These are phyloP conservation scores for Acyrthosiphon pisum DNA, from an alignment of 1,140 invertebrate species.

Conservation along the genomic window DNA sequence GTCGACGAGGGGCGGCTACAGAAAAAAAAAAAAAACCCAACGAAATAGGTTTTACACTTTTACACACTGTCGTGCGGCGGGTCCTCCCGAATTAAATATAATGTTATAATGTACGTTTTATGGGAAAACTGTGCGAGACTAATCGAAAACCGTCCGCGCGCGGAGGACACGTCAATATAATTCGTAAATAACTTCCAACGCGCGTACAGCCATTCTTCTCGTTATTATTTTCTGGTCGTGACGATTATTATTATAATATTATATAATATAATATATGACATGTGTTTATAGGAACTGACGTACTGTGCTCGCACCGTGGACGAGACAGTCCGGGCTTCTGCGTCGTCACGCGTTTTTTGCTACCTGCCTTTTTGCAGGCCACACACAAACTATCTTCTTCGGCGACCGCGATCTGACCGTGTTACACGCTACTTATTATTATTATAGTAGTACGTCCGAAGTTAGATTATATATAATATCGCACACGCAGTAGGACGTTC, in stretches of 20 bases:
- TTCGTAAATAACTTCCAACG: slow-evolving; percentile 3
- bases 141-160: neutral
- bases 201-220: neutral
- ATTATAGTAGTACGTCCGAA: neutral
- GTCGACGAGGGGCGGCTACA: neutral
- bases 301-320: neutral
- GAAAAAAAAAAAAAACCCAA: neutral
- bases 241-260: neutral
- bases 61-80: neutral
- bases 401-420: neutral
- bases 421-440: neutral
- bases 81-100: neutral
- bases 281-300: neutral
- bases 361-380: neutral
- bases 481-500: neutral
- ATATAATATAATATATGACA: neutral
- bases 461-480: neutral
- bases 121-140: slow-evolving; percentile 11
- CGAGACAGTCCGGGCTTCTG: neutral
- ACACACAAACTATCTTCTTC: neutral
- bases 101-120: neutral
- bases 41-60: neutral
- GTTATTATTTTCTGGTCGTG: neutral
- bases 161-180: neutral
- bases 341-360: neutral